Evolutionary conservation across 2,797 vertebrate genomes (phyloP).

Genomic region (Mus spretus): DNA sequence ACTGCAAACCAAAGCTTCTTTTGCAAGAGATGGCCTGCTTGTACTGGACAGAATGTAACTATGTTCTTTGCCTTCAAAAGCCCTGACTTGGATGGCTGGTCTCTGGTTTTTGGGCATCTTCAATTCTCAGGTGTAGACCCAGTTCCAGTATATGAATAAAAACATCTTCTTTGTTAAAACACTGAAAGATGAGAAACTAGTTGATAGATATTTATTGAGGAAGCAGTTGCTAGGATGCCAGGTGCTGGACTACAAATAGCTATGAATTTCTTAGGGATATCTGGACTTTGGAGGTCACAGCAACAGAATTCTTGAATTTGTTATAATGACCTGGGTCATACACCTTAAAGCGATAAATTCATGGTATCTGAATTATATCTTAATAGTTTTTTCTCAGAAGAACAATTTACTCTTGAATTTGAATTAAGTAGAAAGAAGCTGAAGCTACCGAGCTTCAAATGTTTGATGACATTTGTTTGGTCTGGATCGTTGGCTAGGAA

Average conservation of each 20-base stretch:
- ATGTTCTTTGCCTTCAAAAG: not conserved
- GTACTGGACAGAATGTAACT: not conserved
- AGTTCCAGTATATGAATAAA: not conserved
- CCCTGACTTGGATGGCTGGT: not conserved
- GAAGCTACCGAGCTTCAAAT: not conserved
- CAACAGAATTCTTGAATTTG: not conserved
- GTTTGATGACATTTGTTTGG: not conserved
- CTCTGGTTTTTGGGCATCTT: not conserved
- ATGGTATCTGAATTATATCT: conserved; percentile 5
- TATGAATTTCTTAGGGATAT: not conserved
- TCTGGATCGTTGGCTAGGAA: not conserved
- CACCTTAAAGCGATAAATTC: not conserved
- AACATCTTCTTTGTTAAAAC: not conserved
- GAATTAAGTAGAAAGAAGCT: not conserved
- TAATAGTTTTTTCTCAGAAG: not conserved
- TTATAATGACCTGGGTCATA: not conserved
- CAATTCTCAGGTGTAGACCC: no score
- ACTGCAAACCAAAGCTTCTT: not conserved
- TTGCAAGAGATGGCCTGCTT: not conserved
- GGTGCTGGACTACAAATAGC: not conserved
- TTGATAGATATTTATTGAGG: not conserved
- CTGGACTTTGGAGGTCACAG: not conserved
- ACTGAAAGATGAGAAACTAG: not conserved
- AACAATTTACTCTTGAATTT: conserved; percentile 15
- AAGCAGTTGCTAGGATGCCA: not conserved